Evolutionary conservation across 2,888 invertebrate genomes (phyloP).

Genomic region (Drosophila villosipedis): DNA sequence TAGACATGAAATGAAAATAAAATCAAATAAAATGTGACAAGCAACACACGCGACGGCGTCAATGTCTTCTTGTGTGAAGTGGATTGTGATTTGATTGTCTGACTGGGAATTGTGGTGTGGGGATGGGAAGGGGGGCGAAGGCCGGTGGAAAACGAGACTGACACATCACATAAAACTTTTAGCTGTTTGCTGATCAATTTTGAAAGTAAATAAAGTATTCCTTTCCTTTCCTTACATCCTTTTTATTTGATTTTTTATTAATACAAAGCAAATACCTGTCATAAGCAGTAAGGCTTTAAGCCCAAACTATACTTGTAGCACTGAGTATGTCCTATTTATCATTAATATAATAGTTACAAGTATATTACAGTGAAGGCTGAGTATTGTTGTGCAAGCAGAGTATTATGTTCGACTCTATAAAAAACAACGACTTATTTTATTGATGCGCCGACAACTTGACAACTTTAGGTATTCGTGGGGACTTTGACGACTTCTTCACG

Average conservation of each 20-base stretch:
- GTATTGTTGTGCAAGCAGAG: not conserved
- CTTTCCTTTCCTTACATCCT: not conserved
- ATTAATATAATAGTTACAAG: not conserved
- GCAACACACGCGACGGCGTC: constrained; percentile 47
- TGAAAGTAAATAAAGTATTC: constrained; percentile 36
- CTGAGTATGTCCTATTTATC: no score
- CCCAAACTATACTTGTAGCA: not conserved
- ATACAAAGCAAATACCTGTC: not conserved
- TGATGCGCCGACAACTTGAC: not conserved
- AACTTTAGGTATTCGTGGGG: not conserved
- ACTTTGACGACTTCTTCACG: not conserved
- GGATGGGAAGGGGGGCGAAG: no score
- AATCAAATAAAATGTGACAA: constrained; percentile 63
- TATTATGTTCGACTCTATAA: not conserved
- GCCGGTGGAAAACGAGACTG: constrained; percentile 1
- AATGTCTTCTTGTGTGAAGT: constrained; percentile 42
- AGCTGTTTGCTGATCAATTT: constrained; percentile 44
- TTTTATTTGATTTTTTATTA: not conserved
- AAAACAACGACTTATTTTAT: not conserved
- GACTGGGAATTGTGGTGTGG: not conserved
- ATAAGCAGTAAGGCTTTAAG: not conserved
- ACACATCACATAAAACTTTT: constrained; percentile 25
- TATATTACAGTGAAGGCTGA: not conserved
- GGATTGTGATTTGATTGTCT: constrained; percentile 44
- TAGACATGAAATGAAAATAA: constrained; percentile 47